Conservation (phyloP, 1,140 invertebrate species). For the Belonocnema kinseyi region DNA sequence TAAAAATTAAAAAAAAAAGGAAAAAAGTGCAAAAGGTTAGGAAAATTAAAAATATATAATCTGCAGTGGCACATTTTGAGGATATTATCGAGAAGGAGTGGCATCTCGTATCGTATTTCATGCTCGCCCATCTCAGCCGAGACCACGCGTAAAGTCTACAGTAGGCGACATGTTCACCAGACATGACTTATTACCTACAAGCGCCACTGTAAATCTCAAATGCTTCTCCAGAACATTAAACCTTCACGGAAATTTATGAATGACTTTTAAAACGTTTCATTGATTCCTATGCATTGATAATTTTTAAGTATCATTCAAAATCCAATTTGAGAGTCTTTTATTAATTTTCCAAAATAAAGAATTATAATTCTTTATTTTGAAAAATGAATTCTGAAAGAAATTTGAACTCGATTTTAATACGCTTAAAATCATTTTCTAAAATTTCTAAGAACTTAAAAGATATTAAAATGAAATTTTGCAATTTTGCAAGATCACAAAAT, state of each 20-base stretch:
- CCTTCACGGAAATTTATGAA: conserved; percentile 54
- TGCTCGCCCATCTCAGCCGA: conserved; percentile 56
- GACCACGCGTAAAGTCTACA: conserved; percentile 60
- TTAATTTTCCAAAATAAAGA: no score
- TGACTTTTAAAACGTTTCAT: conserved; percentile 41
- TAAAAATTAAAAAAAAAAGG: not conserved
- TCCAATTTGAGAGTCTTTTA: no score
- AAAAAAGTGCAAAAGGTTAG: not conserved
- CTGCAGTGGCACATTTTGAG: conserved; percentile 54
- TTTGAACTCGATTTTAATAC: no score
- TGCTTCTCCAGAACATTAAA: conserved; percentile 51
- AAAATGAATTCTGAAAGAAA: no score
- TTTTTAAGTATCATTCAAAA: no score
- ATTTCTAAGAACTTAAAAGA: no score
- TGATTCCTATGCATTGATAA: conserved; percentile 10
- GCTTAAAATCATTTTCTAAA: no score
- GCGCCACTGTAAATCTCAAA: conserved; percentile 68
- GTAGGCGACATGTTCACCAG: conserved; percentile 68
- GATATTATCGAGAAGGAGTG: conserved; percentile 68
- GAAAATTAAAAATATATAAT: conserved; percentile 37
- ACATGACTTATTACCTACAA: conserved; percentile 72
- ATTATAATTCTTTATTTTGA: no score
- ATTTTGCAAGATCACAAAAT: no score
- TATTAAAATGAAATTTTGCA: no score
- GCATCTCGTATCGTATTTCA: conserved; percentile 67